Evolutionary conservation across 2,888 invertebrate genomes (phyloP), one percentile per base, ranked within the genome.

Genomic region (Drosophila sordidula): DNA sequence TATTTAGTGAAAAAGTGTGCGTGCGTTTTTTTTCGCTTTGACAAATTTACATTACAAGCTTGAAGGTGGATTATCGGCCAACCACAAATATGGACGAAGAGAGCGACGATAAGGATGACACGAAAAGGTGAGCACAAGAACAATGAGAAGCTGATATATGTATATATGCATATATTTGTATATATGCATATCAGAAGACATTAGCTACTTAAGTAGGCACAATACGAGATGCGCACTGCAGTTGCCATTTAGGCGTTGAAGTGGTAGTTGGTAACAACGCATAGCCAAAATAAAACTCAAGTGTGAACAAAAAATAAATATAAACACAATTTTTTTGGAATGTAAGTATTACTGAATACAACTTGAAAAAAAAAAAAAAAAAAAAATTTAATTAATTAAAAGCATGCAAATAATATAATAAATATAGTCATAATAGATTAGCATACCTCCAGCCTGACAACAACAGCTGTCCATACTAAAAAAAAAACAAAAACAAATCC

Each of bases 31-130:
- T 47, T 36, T 18, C 29, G 12, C 9, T 39, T 54, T 29, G 3
- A 18, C 18, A 54, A 47, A 32, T 52, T 16, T 25, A 11, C 41
- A n/a, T 46, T 39, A 42, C 38, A 44, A 50, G 58, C 29, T 63
- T 56, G 47, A 54, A 67, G 71, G 77, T 75, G 89, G 89, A 89
- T 80, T 88, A 82, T 58, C 67, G 69, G 70, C 78, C 67, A 71
- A 75, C 79, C 63, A 76, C 81, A 59, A 90, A 88, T 57, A 96
- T 96, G 95, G 96, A 96, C 65, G 96, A 97, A 91, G 96, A 96
- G 81, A 95, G 95, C 52, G 96, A 97, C 89, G 96, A 97, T 87
- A 96, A 96, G 92, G 97, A 97, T 92, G 96, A 96, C 87, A 94
- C 96, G 11, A 97, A 97, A 93, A 94, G 97, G 97, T 96, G 92